Base-by-base conservation (phyloP, 2,888 invertebrate species). In the Oligia strigilis region DNA sequence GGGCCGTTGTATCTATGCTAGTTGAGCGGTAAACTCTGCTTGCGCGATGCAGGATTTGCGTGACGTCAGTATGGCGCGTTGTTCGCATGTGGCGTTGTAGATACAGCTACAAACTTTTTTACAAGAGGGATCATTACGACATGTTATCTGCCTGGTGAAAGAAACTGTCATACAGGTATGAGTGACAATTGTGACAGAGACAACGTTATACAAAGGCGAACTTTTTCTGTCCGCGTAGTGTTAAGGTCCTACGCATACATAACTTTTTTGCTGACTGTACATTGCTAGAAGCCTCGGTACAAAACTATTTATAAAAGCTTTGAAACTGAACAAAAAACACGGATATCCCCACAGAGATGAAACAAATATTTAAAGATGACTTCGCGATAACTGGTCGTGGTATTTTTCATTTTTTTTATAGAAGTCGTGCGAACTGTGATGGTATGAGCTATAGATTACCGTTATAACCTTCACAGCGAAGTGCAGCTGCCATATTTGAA, bases 331-430 rank as follows among this genome's bases (percentile, higher is more conserved):
- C 65, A 81, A 81, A 81, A 83, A 84, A 62, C 29, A 55, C 55
- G 84, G 71, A 64, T 72, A 78, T 69, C 62, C 66, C 79, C 66
- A 67, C 58, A 58, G 5, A 49, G 43, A 52, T 60, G 19, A 71
- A 78, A 78, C 36, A 66, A 81, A 79, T 66, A 55, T 78, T 62
- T 49, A 23, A 13, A 78, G 84, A 84, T 79, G 84, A 84, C 72
- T 72, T 49, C 4, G 84, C 79, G 60, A 79, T 81, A 67, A 19
- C 29, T 49, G 71, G 46, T 62, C 52, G n/a, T n/a, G 3, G 19
- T 36, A 19, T 65, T 65, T 64, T 64, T 29, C 14, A 6, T 6
- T 71, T 52, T 52, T 52, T 62, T 52, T 17, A 11, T 17, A n/a
- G 17, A 67, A 60, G 1, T 19, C 67, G 52, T 69, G 67, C 13